These are phyloP conservation scores for Rhyacophila evoluta DNA, from an alignment of 2,888 invertebrate genomes.

Conservation along the genomic window DNA sequence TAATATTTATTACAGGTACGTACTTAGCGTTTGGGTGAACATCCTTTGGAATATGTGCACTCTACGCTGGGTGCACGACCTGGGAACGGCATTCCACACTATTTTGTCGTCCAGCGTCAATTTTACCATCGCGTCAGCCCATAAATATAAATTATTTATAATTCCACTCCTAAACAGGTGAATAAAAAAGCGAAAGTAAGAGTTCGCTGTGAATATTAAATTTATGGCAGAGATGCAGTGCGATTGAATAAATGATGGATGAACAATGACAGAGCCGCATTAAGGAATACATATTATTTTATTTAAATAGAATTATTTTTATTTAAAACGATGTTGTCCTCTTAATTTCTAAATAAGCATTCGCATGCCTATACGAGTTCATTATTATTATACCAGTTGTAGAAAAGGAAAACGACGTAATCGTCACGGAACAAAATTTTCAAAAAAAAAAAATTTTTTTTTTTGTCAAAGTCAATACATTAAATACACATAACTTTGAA, in stretches of 20 bases:
- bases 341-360: too few relatives aligned
- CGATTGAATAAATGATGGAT: conserved; percentile 1
- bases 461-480: too few relatives aligned
- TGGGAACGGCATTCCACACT: background rate
- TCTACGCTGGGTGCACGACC: background rate
- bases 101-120: background rate
- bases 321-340: too few relatives aligned
- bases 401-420: too few relatives aligned
- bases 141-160: conserved; percentile 5
- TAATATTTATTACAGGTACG: background rate
- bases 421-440: too few relatives aligned
- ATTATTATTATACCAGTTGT: too few relatives aligned
- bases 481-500: too few relatives aligned
- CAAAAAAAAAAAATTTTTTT: too few relatives aligned
- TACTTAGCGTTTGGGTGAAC: background rate
- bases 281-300: too few relatives aligned
- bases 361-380: too few relatives aligned
- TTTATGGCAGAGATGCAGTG: background rate
- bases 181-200: conserved; percentile 6
- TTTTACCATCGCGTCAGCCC: background rate
- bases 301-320: too few relatives aligned
- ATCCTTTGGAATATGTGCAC: background rate
- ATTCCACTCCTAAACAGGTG: background rate
- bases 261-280: too few relatives aligned
- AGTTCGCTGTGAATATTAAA: background rate